phyloP scores from a whole-genome alignment of 2,797 vertebrate species.

The Typhlichthys eigenmanni region DNA sequence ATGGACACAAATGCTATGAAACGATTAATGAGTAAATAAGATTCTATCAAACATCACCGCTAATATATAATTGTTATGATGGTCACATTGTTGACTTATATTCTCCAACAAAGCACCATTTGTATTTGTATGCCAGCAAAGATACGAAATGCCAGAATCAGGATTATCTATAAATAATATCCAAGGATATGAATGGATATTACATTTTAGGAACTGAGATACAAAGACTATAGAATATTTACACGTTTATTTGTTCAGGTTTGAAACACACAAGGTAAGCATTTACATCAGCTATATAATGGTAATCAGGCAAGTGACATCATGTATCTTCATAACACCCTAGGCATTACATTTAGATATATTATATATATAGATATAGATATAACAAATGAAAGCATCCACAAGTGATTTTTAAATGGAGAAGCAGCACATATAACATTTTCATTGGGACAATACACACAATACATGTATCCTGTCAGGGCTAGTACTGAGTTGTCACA shows the following conservation, averaged over 20 bases:
- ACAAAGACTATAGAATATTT: conserved; percentile 21
- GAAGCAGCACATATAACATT: conserved; percentile 4
- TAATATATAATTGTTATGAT: neutral
- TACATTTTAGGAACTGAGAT: conserved; percentile 7
- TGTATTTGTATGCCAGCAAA: conserved; percentile 12
- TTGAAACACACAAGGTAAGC: neutral
- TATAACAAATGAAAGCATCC: too few species aligned
- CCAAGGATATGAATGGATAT: conserved; percentile 4
- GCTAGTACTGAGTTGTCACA: too few species aligned
- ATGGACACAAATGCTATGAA: neutral
- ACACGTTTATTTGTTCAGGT: conserved; percentile 27
- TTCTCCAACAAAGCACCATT: conserved; percentile 20
- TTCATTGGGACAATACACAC: neutral
- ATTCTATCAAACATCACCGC: neutral
- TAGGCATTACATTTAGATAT: too few species aligned
- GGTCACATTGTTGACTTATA: conserved; percentile 7
- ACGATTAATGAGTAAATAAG: neutral
- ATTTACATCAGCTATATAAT: conserved; percentile 34
- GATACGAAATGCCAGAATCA: neutral
- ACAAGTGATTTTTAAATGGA: neutral
- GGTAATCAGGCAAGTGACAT: conserved; percentile 56
- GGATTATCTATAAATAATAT: neutral
- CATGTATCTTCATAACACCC: conserved; percentile 26
- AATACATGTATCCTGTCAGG: neutral
- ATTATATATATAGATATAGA: too few species aligned